Percentiles rank a stretch among this genome's conserved stretches.
These are phyloP conservation scores for Sarcophaga variegata DNA, from an alignment of 2,888 invertebrate genomes.

Conservation along the genomic window DNA sequence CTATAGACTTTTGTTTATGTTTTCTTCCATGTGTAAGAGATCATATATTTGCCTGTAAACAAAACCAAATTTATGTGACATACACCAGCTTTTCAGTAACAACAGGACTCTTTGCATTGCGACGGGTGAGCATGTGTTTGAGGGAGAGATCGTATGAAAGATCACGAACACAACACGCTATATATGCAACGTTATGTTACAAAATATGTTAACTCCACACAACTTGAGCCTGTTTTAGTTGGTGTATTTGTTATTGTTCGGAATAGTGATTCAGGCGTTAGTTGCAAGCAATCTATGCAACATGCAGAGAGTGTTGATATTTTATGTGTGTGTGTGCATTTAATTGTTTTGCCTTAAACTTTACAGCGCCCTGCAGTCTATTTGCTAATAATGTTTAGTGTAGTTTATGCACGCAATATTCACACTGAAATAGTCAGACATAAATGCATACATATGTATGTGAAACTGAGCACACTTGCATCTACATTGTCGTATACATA, in stretches of 20 bases:
- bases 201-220: constrained; percentile 34
- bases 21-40: no score
- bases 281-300: constrained; percentile 49
- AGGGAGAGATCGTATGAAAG: background rate
- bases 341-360: constrained; percentile 12
- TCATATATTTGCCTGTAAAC: background rate
- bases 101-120: background rate
- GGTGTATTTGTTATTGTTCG: constrained; percentile 18
- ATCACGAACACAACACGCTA: background rate
- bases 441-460: background rate
- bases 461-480: no score
- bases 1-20: no score
- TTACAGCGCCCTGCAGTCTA: background rate
- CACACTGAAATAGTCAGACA: constrained; percentile 1
- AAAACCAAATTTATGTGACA: constrained; percentile 37
- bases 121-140: background rate
- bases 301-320: constrained; percentile 56
- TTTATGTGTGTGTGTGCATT: constrained; percentile 46
- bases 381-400: constrained; percentile 34
- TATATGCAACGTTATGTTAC: background rate
- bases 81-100: constrained; percentile 11
- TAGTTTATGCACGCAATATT: constrained; percentile 41
- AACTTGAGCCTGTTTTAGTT: background rate
- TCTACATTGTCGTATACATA: background rate
- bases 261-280: constrained; percentile 10